Base-by-base conservation (phyloP, 1,140 invertebrate species). In the Wiebesia pumilae region DNA sequence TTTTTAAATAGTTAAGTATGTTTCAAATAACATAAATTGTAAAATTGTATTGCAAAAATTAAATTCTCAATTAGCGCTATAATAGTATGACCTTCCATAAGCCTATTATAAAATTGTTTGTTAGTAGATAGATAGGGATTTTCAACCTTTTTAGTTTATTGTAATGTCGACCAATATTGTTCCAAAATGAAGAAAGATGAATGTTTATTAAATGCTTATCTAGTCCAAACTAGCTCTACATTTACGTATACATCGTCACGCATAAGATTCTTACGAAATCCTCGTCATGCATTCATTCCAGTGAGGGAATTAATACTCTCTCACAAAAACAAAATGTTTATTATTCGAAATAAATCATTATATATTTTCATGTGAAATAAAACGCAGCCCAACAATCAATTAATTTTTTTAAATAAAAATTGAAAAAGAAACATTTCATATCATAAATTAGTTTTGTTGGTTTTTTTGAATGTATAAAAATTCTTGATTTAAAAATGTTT, bases 201-300 rank as follows among this genome's bases (percentile, higher is more conserved):
- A 81, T 65, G 47, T 81, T 84, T 58, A 75, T 65, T 84, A 54
- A 83, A 83, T n/a, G 77, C 82, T 69, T 81, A 87, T 87, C 86
- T 87, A 87, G 86, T 87, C 86, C 35, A 24, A 87, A 84, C 67
- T 87, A 87, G 82, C 81, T 87, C 65, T 87, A 84, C 78, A 62
- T 71, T 81, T 73, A 71, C 38, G 33, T 62, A 81, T 87, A 67
- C 47, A 82, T 87, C 21, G 33, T 80, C 65, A 81, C 54, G 82
- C 86, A 87, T 67, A 84, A 87, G 86, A 87, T 87, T 87, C 62
- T 84, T 77, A 38, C 27, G 65, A 65, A 87, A 84, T 87, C 75
- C 58, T 84, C 84, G 82, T 69, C 82, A 81, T 87, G 65, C 38
- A 87, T n/a, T 87, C 82, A 84, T 81, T 84, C 73, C 62, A 87